Evolutionary conservation across 2,888 invertebrate genomes (phyloP), one percentile per base, ranked within the genome.

Genomic region (Andrena dorsata): DNA sequence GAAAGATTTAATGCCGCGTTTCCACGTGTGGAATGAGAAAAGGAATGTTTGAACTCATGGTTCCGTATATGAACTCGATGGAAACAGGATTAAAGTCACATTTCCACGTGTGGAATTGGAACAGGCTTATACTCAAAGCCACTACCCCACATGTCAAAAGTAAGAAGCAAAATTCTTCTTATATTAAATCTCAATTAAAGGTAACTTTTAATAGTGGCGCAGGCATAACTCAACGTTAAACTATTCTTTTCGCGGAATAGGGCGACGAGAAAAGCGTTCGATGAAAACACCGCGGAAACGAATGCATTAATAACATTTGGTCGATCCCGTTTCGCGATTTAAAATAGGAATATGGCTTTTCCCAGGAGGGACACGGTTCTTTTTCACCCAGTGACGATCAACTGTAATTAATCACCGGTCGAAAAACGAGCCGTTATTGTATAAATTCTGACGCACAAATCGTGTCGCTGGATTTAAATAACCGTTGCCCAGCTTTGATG

Each of bases 351-450:
- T 23, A 41, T 53, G 20, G 53, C 53, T 4, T 56, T 26, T 56
- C 23, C 56, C 23, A 56, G 23, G 20, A 26, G 56, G 56, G 23
- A 1, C 56, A 23, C 23, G 26, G 23, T 56, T 1, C 35, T 32
- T 32, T 30, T 58, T 20, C 10, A n/a, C n/a, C 13, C n/a, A 47
- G 16, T 5, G 41, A 16, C n/a, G 47, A 60, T 13, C 26, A 30
- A 49, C 3, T 13, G 32, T 47, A 58, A 74, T 66, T 66, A 74
- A 74, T 74, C 74, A 74, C 28, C 69, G 32, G 8, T 8, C 68
- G n/a, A 35, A 69, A 58, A 58, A 3, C 41, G n/a, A 58, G 4
- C 53, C 56, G 56, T 35, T 69, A 58, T 20, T 68, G 13, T 56
- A 68, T 68, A 53, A 56, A 68, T 41, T 69, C 30, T 20, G 47